phyloP scores from a whole-genome alignment of 2,113 vertebrate genomes.

The Ceyx melanurus region DNA sequence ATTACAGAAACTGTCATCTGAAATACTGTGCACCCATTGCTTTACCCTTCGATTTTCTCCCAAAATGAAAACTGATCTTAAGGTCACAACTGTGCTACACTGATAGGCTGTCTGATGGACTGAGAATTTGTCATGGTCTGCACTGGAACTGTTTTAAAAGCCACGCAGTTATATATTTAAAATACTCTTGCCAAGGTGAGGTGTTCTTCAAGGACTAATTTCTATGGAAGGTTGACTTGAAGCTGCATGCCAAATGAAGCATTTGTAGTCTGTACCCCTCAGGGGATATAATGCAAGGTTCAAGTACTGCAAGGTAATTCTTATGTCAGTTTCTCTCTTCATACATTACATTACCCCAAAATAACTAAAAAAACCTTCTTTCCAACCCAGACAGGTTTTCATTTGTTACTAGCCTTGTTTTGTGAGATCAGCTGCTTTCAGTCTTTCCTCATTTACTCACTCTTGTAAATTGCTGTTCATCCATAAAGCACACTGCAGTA shows the following conservation, averaged over 20 bases:
- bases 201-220: background rate
- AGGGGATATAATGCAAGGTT: background rate
- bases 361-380: background rate
- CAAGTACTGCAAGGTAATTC: background rate
- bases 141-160: background rate
- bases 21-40: background rate
- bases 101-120: background rate
- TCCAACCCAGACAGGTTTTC: background rate
- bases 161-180: background rate
- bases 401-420: background rate
- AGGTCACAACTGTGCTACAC: background rate
- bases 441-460: background rate
- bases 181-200: background rate
- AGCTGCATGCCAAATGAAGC: background rate
- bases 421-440: background rate
- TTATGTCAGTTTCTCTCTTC: background rate
- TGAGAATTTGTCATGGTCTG: background rate
- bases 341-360: background rate
- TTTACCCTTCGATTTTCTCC: background rate
- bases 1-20: background rate
- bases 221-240: background rate
- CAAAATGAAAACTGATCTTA: background rate
- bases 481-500: background rate
- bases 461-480: background rate
- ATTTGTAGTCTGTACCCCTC: background rate